Evolutionary conservation across 2,888 invertebrate genomes (phyloP).

Genomic region (Agelastica alni): DNA sequence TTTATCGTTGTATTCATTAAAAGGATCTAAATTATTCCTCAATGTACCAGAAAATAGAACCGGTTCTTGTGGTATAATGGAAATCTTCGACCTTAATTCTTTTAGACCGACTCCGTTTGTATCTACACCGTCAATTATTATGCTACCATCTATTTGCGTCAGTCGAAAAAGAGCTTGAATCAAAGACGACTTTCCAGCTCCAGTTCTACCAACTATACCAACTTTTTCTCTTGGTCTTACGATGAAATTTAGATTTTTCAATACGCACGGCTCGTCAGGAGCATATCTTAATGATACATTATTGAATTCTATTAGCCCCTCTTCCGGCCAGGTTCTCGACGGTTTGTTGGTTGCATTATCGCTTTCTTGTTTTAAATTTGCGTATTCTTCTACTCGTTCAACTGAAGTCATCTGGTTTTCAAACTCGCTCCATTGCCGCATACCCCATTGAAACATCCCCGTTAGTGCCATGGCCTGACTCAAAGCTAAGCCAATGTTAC

Average conservation of each 20-base stretch:
- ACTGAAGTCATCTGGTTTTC: slow-evolving; percentile 87
- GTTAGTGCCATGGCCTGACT: slow-evolving; percentile 53
- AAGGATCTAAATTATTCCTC: slow-evolving; percentile 88
- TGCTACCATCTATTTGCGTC: slow-evolving; percentile 73
- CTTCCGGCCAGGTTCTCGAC: slow-evolving; percentile 72
- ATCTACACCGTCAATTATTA: slow-evolving; percentile 78
- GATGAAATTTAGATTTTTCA: slow-evolving; percentile 70
- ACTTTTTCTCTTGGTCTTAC: slow-evolving; percentile 72
- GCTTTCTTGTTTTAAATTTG: slow-evolving; percentile 66
- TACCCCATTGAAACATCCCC: slow-evolving; percentile 83
- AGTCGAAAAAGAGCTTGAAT: slow-evolving; percentile 80
- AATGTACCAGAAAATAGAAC: slow-evolving; percentile 84
- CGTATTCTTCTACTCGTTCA: slow-evolving; percentile 84
- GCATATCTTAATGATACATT: slow-evolving; percentile 74
- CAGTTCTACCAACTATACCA: slow-evolving; percentile 80
- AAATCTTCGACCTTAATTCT: slow-evolving; percentile 66
- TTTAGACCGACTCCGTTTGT: slow-evolving; percentile 71
- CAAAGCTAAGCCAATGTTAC: slow-evolving; percentile 53
- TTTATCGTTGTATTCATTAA: slow-evolving; percentile 76
- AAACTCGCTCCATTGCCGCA: slow-evolving; percentile 60
- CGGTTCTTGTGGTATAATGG: slow-evolving; percentile 86
- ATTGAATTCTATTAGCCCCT: slow-evolving; percentile 70
- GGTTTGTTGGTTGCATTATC: slow-evolving; percentile 52
- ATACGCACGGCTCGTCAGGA: slow-evolving; percentile 69
- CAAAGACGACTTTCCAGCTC: slow-evolving; percentile 79